phyloP scores from a whole-genome alignment of 2,888 invertebrate species.

The Chesias legatella region DNA sequence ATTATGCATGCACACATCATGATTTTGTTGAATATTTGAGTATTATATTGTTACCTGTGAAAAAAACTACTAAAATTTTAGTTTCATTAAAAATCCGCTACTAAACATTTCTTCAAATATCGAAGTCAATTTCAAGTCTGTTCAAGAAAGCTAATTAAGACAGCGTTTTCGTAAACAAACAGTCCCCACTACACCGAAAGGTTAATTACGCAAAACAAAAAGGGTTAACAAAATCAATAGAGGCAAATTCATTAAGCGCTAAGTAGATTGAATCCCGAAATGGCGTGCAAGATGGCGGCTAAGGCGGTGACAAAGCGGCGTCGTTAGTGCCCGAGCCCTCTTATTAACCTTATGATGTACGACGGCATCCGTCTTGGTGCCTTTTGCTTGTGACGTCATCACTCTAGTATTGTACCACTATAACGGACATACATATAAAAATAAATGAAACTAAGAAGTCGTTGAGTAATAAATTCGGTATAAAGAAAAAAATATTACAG shows the following conservation, averaged over 20 bases:
- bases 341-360: slow-evolving; percentile 82
- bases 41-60: too few relatives aligned
- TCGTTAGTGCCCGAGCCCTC: slow-evolving; percentile 80
- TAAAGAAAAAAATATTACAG: too few relatives aligned
- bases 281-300: slow-evolving; percentile 76
- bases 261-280: slow-evolving; percentile 79
- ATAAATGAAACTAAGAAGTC: too few relatives aligned
- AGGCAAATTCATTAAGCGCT: slow-evolving; percentile 79
- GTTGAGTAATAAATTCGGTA: too few relatives aligned
- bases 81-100: too few relatives aligned
- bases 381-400: slow-evolving; percentile 48
- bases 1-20: too few relatives aligned
- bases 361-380: slow-evolving; percentile 68
- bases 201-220: slow-evolving; percentile 80
- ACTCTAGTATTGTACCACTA: background rate
- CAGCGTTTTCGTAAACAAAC: slow-evolving; percentile 36
- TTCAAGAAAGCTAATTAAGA: slow-evolving; percentile 16
- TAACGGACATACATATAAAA: too few relatives aligned
- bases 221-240: slow-evolving; percentile 80
- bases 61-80: too few relatives aligned
- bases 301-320: slow-evolving; percentile 79
- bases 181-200: slow-evolving; percentile 66
- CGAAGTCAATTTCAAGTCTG: too few relatives aligned
- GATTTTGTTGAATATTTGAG: too few relatives aligned
- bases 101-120: too few relatives aligned